These are phyloP conservation scores for Sinocyclocheilus maitianheensis DNA, from an alignment of 2,113 vertebrate genomes.

Conservation along the genomic window DNA sequence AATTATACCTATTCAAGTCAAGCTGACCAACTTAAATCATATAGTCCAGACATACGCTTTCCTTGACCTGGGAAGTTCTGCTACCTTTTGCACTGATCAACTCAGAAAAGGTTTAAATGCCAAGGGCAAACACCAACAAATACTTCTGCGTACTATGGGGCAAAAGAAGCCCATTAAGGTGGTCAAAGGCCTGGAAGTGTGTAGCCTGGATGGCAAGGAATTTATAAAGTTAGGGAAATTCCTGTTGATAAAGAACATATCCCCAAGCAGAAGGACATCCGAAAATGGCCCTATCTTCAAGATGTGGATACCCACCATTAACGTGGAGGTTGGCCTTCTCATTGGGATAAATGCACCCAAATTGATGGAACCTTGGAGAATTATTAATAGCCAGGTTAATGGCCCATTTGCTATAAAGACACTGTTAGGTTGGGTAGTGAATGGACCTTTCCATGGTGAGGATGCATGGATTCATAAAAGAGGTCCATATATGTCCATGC, in stretches of 20 bases:
- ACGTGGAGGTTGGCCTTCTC: constrained; percentile 11
- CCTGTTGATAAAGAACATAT: constrained; percentile 17
- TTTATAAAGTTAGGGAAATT: constrained; percentile 9
- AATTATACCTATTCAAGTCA: constrained; percentile 33
- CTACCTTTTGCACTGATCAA: constrained; percentile 30
- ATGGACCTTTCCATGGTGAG: constrained; percentile 8
- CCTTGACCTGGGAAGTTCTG: constrained; percentile 31
- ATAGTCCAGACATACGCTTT: constrained; percentile 35
- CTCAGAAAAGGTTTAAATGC: constrained; percentile 13
- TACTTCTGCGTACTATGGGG: constrained; percentile 37
- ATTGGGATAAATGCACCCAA: constrained; percentile 24
- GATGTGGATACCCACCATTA: neutral
- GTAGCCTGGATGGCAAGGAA: constrained; percentile 13
- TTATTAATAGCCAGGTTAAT: constrained; percentile 35
- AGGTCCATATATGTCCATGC: constrained; percentile 1
- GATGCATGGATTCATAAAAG: neutral
- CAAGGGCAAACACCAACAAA: neutral
- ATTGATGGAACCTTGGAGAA: constrained; percentile 28
- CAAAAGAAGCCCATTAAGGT: constrained; percentile 5
- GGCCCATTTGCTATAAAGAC: constrained; percentile 37
- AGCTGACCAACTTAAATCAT: constrained; percentile 10
- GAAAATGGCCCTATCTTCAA: constrained; percentile 27
- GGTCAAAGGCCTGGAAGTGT: constrained; percentile 21
- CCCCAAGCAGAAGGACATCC: neutral
- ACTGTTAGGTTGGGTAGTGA: constrained; percentile 27